Conservation (phyloP, 2,797 vertebrate species). For the Orientallactaga sibirica region DNA sequence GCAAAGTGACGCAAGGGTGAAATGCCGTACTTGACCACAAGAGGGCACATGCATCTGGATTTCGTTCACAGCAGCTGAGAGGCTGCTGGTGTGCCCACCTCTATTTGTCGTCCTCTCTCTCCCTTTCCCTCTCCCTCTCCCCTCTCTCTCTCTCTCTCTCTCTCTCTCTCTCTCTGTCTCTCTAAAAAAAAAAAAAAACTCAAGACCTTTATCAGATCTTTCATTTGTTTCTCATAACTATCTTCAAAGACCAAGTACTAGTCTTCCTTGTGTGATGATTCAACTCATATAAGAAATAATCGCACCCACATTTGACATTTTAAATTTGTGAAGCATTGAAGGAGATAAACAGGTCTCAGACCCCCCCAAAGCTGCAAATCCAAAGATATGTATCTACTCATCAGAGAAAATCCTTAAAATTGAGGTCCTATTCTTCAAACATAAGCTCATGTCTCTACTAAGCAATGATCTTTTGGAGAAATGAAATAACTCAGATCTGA, state of each 20-base stretch:
- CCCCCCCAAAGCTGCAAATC: slow-evolving; percentile 10
- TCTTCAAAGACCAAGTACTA: slow-evolving; percentile 65
- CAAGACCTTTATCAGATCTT: slow-evolving; percentile 47
- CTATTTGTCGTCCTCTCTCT: too few relatives aligned
- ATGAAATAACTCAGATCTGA: slow-evolving; percentile 61
- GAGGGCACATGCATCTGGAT: too few relatives aligned
- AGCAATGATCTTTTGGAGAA: slow-evolving; percentile 67
- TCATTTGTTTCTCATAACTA: not conserved
- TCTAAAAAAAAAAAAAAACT: not conserved
- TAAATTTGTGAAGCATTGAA: not conserved
- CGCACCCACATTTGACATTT: slow-evolving; percentile 44
- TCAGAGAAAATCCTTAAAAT: slow-evolving; percentile 53
- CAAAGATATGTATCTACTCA: not conserved
- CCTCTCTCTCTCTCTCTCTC: too few relatives aligned
- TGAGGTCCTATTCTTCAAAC: slow-evolving; percentile 12
- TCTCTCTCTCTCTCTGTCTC: too few relatives aligned
- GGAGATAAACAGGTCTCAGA: slow-evolving; percentile 41
- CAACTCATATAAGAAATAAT: slow-evolving; percentile 50
- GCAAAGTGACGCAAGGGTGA: too few relatives aligned
- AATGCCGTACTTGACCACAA: too few relatives aligned
- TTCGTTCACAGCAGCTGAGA: too few relatives aligned
- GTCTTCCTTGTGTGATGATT: not conserved
- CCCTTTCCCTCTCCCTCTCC: too few relatives aligned
- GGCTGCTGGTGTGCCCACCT: too few relatives aligned
- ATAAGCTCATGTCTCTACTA: not conserved